Evolutionary conservation across 2,888 invertebrate species (phyloP), one percentile per base, ranked within the genome.

Genomic region (Globia sparganii): DNA sequence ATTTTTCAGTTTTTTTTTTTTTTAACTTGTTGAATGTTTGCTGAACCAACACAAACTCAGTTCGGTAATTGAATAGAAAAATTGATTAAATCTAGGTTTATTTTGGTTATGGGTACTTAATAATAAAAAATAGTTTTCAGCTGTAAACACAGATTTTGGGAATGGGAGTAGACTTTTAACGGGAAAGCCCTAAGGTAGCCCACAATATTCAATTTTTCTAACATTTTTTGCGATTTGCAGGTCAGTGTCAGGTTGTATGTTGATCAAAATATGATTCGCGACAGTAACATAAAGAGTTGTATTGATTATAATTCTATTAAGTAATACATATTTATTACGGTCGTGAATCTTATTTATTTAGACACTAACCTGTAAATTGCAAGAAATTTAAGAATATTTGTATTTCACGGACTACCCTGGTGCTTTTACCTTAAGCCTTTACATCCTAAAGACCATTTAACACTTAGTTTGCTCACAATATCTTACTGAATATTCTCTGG

Each of bases 1-100:
- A 71, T 46, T 56, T 61, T 61, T 78, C 49, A 21, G 25, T 43
- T 56, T 28, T 56, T 34, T 68, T 34, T 34, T 34, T 34, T 28
- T 56, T 34, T 53, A 5, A 18, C 43, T 34, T 62, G 28, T 21
- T 37, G 37, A 53, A 13, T 34, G 1, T 68, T 49, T 40, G 31
- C 13, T 43, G 56, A 71, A 61, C 59, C 8, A 34, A 58, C 64
- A 78, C 56, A 64, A 56, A 56, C 11, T 18, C 46, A 40, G 25
- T 56, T 80, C n/a, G 31, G 15, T 8, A 79, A 53, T 31, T 2
- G 18, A 62, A 62, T 34, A 31, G 31, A 59, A 18, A 31, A 34
- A 25, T 34, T 61, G 4, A 34, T 34, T 31, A 9, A 21, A 34
- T 61, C 9, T 61, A 31, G 61, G 0, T 34, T 9, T 34, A 34